phyloP scores from a whole-genome alignment of 2,113 vertebrate genomes.

The Ondatra zibethicus region DNA sequence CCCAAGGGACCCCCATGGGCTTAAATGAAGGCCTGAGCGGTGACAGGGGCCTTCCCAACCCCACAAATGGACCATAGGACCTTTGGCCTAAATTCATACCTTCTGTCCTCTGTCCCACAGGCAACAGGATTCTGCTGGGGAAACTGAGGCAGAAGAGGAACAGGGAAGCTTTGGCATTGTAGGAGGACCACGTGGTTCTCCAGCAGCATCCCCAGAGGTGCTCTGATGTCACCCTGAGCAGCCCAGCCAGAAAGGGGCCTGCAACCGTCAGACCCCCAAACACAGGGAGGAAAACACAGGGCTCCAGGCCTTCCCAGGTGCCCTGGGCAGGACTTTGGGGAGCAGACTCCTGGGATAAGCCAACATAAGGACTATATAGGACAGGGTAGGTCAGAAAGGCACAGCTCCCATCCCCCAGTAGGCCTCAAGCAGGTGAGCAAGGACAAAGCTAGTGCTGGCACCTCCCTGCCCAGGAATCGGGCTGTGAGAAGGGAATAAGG shows the following conservation, averaged over 20 bases:
- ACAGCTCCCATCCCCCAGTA: background rate
- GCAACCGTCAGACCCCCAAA: background rate
- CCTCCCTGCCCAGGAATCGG: background rate
- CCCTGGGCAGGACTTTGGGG: background rate
- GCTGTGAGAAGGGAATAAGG: background rate
- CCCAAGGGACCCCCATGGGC: constrained; percentile 6
- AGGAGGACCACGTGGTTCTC: background rate
- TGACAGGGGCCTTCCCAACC: background rate
- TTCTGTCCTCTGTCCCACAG: background rate
- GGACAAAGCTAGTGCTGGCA: constrained; percentile 47
- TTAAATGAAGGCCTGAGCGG: constrained; percentile 25
- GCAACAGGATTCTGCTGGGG: constrained; percentile 6
- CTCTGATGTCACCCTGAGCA: background rate
- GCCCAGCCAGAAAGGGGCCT: background rate
- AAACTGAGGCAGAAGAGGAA: constrained; percentile 15
- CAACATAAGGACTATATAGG: background rate
- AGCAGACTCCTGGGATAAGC: background rate
- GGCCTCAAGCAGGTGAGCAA: constrained; percentile 47
- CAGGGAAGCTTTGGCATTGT: constrained; percentile 56
- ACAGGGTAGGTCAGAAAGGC: background rate
- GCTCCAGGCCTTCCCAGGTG: background rate
- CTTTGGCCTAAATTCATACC: constrained; percentile 4
- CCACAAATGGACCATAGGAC: background rate
- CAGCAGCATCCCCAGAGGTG: background rate
- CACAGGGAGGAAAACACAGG: background rate